Evolutionary conservation across 1,140 invertebrate genomes (phyloP).

Genomic region (Drosophila virilis): DNA sequence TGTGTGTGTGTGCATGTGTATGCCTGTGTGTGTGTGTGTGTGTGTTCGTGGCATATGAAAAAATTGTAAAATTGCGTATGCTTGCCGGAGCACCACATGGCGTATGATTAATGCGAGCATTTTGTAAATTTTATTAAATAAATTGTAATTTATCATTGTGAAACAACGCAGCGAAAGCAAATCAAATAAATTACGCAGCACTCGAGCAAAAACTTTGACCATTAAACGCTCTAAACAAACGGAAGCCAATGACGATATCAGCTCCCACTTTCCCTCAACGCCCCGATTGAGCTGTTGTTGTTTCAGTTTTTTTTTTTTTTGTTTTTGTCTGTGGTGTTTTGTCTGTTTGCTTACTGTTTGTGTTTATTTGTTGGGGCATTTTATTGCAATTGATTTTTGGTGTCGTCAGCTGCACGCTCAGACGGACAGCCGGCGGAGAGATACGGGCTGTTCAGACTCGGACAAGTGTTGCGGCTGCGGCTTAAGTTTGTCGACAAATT

Average conservation of each 20-base stretch:
- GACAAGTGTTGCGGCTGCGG: constrained; percentile 74
- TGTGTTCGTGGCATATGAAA: not conserved
- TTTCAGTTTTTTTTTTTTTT: not conserved
- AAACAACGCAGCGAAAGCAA: constrained; percentile 44
- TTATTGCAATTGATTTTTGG: constrained; percentile 80
- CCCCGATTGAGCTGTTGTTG: not conserved
- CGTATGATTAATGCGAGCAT: constrained; percentile 70
- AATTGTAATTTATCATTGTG: constrained; percentile 77
- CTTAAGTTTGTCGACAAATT: constrained; percentile 80
- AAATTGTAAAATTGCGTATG: constrained; percentile 27
- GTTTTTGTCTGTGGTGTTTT: constrained; percentile 1
- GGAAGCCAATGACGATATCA: constrained; percentile 54
- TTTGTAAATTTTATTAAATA: constrained; percentile 75
- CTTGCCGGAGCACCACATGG: constrained; percentile 59
- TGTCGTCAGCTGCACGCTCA: constrained; percentile 73
- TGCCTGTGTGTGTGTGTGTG: not conserved
- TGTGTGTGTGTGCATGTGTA: not conserved
- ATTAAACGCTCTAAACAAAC: constrained; percentile 70
- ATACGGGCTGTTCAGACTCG: constrained; percentile 20
- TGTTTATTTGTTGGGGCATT: constrained; percentile 63
- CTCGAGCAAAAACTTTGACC: constrained; percentile 67
- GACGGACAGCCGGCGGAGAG: constrained; percentile 34
- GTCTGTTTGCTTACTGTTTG: constrained; percentile 34
- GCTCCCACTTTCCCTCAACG: not conserved
- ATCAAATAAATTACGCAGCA: constrained; percentile 74